Conservation (phyloP, 2,113 vertebrate species). For the Synchiropus splendidus region DNA sequence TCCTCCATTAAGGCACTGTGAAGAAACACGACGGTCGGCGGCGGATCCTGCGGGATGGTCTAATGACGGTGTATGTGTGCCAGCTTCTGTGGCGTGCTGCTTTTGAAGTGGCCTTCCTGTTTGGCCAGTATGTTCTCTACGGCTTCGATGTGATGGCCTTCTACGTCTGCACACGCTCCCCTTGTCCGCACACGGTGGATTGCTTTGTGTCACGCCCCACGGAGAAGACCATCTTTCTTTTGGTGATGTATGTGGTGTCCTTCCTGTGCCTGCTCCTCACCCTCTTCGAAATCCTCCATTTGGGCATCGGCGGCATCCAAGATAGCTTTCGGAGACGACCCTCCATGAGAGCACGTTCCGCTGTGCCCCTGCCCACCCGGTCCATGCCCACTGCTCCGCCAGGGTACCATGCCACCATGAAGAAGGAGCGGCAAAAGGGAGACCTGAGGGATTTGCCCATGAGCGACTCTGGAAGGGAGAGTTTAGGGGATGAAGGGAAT, state of each 20-base stretch:
- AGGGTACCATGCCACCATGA: slow-evolving; percentile 73
- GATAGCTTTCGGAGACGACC: slow-evolving; percentile 61
- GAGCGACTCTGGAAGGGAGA: slow-evolving; percentile 45
- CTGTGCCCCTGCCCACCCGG: slow-evolving; percentile 13
- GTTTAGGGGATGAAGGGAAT: slow-evolving; percentile 48
- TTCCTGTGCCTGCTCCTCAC: slow-evolving; percentile 79
- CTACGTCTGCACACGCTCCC: slow-evolving; percentile 73
- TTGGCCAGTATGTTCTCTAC: slow-evolving; percentile 79
- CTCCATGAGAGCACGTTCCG: slow-evolving; percentile 8
- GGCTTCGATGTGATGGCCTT: slow-evolving; percentile 73
- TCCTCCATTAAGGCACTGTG: slow-evolving; percentile 7
- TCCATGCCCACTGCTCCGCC: slow-evolving; percentile 62
- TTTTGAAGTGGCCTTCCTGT: slow-evolving; percentile 76
- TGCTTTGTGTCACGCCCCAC: slow-evolving; percentile 86
- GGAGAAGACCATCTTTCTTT: slow-evolving; percentile 82
- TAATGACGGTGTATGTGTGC: slow-evolving; percentile 79
- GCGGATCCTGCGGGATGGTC: slow-evolving; percentile 75
- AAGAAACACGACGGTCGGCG: slow-evolving; percentile 74
- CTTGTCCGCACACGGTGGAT: slow-evolving; percentile 79
- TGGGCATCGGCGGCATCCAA: slow-evolving; percentile 70
- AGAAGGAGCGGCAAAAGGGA: slow-evolving; percentile 64
- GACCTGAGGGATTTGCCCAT: slow-evolving; percentile 52
- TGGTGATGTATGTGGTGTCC: slow-evolving; percentile 80
- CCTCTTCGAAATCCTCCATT: slow-evolving; percentile 74
- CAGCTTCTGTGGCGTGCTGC: slow-evolving; percentile 71